Conservation (phyloP, 2,113 vertebrate species). For the Siniperca chuatsi region DNA sequence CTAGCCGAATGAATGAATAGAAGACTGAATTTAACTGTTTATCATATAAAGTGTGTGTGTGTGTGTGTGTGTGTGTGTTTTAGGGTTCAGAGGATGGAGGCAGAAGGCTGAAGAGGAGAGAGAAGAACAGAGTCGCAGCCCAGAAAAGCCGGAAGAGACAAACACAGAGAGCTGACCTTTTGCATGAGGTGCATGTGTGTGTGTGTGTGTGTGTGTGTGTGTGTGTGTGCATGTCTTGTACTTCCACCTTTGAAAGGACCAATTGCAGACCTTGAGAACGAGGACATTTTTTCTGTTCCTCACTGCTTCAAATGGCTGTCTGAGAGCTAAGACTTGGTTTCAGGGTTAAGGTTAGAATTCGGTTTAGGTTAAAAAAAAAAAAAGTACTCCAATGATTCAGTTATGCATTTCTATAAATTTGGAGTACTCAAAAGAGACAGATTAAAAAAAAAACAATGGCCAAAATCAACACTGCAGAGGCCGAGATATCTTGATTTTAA, state of each 20-base stretch:
- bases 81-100: conserved; percentile 88
- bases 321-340: not conserved
- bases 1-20: not conserved
- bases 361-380: not conserved
- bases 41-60: not conserved
- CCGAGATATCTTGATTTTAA: not conserved
- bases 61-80: conserved; percentile 16
- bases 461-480: not conserved
- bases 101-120: conserved; percentile 89
- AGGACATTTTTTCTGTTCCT: not conserved
- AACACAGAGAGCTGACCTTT: conserved; percentile 92
- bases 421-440: not conserved
- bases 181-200: conserved; percentile 88
- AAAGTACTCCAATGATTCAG: not conserved
- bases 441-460: not conserved
- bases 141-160: conserved; percentile 95
- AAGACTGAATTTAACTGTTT: not conserved
- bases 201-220: not conserved
- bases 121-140: conserved; percentile 94
- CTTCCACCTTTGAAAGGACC: not conserved
- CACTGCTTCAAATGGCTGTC: not conserved
- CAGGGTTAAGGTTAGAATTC: not conserved
- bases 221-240: not conserved
- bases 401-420: not conserved
- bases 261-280: not conserved